Evolutionary conservation across 30 jellyfish, hydroid and myxozoan genomes (phyloP).

Genomic region (Aurelia aurita): DNA sequence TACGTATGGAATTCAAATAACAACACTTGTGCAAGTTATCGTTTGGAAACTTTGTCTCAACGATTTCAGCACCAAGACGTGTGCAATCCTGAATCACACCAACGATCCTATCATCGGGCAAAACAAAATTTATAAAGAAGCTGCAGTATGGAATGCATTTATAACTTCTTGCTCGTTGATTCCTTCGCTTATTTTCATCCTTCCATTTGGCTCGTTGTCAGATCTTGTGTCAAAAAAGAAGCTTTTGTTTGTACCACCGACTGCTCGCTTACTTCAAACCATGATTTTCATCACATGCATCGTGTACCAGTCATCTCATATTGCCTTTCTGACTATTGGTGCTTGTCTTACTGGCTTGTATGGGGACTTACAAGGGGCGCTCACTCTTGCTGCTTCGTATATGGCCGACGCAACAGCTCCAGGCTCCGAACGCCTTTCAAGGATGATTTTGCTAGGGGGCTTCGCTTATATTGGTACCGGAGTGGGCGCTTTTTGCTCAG

Average conservation of each 20-base stretch:
- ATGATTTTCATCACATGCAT: constrained; percentile 7
- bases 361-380: constrained; percentile 33
- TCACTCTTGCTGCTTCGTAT: not conserved
- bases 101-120: too few species aligned
- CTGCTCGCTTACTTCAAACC: not conserved
- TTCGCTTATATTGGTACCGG: constrained; percentile 6
- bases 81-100: too few species aligned
- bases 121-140: not conserved
- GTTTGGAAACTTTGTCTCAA: too few species aligned
- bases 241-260: constrained; percentile 27
- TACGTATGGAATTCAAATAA: too few species aligned
- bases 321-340: constrained; percentile 4
- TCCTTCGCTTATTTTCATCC: constrained; percentile 10
- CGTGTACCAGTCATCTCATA: not conserved
- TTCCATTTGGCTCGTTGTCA: constrained; percentile 28
- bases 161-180: not conserved
- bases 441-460: constrained; percentile 24
- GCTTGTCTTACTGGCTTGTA: constrained; percentile 19
- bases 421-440: not conserved
- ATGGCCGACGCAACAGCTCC: constrained; percentile 20
- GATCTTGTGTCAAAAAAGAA: constrained; percentile 19
- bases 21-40: too few species aligned
- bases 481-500: constrained; percentile 2
- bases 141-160: constrained; percentile 21
- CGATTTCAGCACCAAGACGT: too few species aligned